Base-by-base conservation (phyloP, 1,140 invertebrate genomes). In the Holotrichia oblita region DNA sequence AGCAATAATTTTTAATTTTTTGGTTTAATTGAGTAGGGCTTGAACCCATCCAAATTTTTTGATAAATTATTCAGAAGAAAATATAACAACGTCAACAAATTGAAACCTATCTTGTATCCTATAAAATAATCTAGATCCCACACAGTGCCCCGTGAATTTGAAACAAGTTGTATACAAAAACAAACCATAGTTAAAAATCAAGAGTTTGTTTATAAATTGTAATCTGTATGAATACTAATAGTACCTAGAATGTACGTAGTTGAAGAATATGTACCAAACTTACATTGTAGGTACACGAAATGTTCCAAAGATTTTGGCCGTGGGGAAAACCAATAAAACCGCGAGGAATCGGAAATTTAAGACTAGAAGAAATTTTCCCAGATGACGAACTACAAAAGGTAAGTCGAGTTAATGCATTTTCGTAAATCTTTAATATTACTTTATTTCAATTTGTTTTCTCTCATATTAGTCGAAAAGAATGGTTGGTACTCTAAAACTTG, bases 311-410 rank as follows among this genome's bases (percentile, higher is more conserved):
- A 27, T 88, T 89, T 81, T 89, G 87, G 83, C 89, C 89, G 9
- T 89, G 87, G 87, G 87, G 87, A 17, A 85, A 84, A 12, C 87
- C 88, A 76, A 80, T 85, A 27, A 87, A 88, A 82, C 83, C 84
- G 41, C 85, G 89, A 44, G 85, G 88, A 6, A 84, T 87, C 20
- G 83, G 88, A 59, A 89, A 89, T 79, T 85, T 89, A 9, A 83
- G 87, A 76, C 83, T 88, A 40, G 86, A 88, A 12, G 89, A 87
- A 64, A 80, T 89, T 8, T 88, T 88, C 81, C 88, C 89, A 1
- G 86, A 85, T 42, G 82, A 85, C 76, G 85, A 86, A 27, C 83
- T 82, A 73, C 55, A 83, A 80, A 84, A 88, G 40, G 87, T 88
- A 77, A 85, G 48, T 55, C 22, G 0, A 34, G 20, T n/a, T n/a